A percentile compares a stretch with the other conserved stretches of the same genome.
These are phyloP conservation scores for Drosophila differens DNA, from an alignment of 2,888 invertebrate genomes.

Conservation along the genomic window DNA sequence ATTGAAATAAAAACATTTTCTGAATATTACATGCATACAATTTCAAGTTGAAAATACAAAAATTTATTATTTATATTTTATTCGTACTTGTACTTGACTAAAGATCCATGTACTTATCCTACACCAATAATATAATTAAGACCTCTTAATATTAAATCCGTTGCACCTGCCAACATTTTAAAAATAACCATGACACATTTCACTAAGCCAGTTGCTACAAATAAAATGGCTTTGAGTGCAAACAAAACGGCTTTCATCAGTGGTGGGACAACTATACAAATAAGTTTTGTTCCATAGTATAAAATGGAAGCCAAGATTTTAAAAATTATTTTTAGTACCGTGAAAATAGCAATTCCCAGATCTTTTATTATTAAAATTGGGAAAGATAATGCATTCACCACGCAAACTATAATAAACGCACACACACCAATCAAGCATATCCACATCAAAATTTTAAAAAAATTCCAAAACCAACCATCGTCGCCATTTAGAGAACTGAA, in stretches of 20 bases:
- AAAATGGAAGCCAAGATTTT: too few species aligned
- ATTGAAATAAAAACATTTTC: constrained; percentile 28
- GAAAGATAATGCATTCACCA: fast-evolving
- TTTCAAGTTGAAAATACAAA: background rate
- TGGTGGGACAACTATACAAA: too few species aligned
- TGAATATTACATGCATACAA: background rate
- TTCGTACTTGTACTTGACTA: background rate
- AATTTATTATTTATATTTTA: background rate
- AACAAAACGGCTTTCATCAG: background rate
- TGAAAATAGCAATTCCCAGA: too few species aligned
- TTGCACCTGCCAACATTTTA: background rate
- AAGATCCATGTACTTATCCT: background rate
- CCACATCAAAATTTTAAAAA: fast-evolving
- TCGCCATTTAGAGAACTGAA: too few species aligned
- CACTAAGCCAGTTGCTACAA: background rate
- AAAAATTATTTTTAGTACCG: too few species aligned
- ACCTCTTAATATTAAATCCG: background rate
- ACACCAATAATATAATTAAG: background rate
- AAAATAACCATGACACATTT: background rate
- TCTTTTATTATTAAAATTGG: too few species aligned
- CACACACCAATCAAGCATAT: too few species aligned
- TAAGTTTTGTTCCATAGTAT: too few species aligned
- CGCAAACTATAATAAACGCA: too few species aligned
- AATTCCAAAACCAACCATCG: too few species aligned
- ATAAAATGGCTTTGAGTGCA: background rate